phyloP scores from a whole-genome alignment of 2,888 invertebrate species.

The Galerucella pusilla region DNA sequence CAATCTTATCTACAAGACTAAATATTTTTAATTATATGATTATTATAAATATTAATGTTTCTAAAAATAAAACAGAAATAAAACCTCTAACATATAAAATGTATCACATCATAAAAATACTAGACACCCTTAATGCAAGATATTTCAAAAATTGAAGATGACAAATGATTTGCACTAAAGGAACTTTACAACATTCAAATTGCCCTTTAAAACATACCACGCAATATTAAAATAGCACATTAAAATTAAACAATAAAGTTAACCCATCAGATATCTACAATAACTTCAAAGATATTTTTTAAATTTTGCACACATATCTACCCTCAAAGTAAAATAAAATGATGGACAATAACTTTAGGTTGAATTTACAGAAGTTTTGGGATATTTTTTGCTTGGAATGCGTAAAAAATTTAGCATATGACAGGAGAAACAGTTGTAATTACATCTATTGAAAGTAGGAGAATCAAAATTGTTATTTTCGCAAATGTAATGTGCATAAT shows the following conservation, averaged over 20 bases:
- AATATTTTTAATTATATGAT: conserved; percentile 41
- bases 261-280: no score
- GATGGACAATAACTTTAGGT: not conserved
- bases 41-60: conserved; percentile 39
- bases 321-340: not conserved
- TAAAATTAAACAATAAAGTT: conserved; percentile 30
- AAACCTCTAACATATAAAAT: conserved; percentile 48
- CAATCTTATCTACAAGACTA: conserved; percentile 45
- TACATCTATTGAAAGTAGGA: no score
- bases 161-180: conserved; percentile 38
- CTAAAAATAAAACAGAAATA: conserved; percentile 43
- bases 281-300: not conserved
- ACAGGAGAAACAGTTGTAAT: no score
- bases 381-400: no score
- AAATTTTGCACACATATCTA: not conserved
- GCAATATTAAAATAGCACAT: conserved; percentile 33
- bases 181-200: conserved; percentile 40
- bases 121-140: conserved; percentile 51
- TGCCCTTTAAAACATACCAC: conserved; percentile 31
- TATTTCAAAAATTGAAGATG: conserved; percentile 35
- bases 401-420: not conserved
- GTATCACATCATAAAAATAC: conserved; percentile 55
- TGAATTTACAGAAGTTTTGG: no score
- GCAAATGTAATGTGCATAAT: not conserved
- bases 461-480: no score